These are phyloP conservation scores for Cephus sareptanus DNA, from an alignment of 2,888 invertebrate species.

Conservation along the genomic window DNA sequence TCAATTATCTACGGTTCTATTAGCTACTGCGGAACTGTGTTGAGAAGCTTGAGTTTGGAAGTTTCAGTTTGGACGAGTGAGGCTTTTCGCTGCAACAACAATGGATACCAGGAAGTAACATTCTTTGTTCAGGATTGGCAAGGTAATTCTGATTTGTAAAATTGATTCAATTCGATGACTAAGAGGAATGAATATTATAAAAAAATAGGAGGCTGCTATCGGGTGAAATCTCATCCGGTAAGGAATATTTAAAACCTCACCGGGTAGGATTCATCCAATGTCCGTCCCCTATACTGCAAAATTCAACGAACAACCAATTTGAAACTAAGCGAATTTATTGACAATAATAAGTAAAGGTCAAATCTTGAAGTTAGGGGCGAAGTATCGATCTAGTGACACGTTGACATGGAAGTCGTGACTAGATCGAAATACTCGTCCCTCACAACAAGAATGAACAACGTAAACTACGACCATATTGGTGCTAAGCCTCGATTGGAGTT, in stretches of 20 bases:
- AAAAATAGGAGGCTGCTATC: conserved; percentile 38
- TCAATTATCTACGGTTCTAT: conserved; percentile 21
- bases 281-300: conserved; percentile 31
- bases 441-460: conserved; percentile 27
- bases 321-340: background rate
- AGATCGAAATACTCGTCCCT: conserved; percentile 67
- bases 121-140: background rate
- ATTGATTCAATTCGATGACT: background rate
- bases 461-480: background rate
- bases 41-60: background rate
- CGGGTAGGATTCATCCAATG: conserved; percentile 64
- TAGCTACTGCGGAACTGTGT: background rate
- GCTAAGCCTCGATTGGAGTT: background rate
- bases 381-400: conserved; percentile 62
- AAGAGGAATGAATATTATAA: background rate
- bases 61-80: background rate
- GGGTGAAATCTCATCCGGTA: conserved; percentile 56
- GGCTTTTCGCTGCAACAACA: background rate
- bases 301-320: background rate
- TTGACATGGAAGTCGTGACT: conserved; percentile 58
- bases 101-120: background rate
- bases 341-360: background rate
- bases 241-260: conserved; percentile 52
- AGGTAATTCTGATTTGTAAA: background rate
- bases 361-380: conserved; percentile 43